A percentile compares a stretch with the other conserved stretches of the same genome.
Conservation (phyloP, 2,797 vertebrate genomes). For the Phalloptychus januarius region DNA sequence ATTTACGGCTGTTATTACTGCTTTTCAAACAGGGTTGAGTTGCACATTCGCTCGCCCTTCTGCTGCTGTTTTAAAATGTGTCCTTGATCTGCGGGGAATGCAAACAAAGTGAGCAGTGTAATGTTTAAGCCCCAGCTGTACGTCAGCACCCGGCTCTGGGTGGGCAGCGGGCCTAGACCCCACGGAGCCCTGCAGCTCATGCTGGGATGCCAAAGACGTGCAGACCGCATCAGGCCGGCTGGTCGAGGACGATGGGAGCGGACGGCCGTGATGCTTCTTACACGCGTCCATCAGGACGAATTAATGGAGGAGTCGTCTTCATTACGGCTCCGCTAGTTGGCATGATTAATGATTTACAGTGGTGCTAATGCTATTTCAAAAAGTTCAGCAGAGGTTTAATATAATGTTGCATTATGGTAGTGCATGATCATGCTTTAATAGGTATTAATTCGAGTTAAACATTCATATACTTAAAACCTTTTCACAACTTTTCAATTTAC, state of each 20-base stretch:
- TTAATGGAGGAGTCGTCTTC: background rate
- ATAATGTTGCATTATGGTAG: background rate
- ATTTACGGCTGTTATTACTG: conserved; percentile 33
- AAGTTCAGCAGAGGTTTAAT: background rate
- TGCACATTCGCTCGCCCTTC: conserved; percentile 34
- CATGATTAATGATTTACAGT: background rate
- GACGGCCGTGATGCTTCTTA: conserved; percentile 37
- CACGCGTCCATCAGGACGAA: conserved; percentile 27
- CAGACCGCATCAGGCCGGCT: conserved; percentile 63
- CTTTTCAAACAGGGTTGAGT: conserved; percentile 34
- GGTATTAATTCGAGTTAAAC: background rate
- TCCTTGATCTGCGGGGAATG: conserved; percentile 76
- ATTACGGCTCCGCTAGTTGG: background rate
- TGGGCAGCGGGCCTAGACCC: conserved; percentile 71
- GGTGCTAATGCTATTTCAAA: background rate
- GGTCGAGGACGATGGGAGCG: conserved; percentile 55
- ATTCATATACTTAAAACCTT: background rate
- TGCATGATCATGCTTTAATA: background rate
- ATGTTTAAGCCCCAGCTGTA: conserved; percentile 61
- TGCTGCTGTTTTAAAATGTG: conserved; percentile 53
- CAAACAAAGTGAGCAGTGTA: conserved; percentile 71
- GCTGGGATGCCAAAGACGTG: conserved; percentile 62
- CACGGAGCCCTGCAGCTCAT: conserved; percentile 64
- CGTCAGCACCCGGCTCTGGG: conserved; percentile 64
- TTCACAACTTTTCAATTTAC: background rate